These are phyloP conservation scores for Pangasius sanitwongsei DNA, from an alignment of 2,797 vertebrate species.

Conservation along the genomic window DNA sequence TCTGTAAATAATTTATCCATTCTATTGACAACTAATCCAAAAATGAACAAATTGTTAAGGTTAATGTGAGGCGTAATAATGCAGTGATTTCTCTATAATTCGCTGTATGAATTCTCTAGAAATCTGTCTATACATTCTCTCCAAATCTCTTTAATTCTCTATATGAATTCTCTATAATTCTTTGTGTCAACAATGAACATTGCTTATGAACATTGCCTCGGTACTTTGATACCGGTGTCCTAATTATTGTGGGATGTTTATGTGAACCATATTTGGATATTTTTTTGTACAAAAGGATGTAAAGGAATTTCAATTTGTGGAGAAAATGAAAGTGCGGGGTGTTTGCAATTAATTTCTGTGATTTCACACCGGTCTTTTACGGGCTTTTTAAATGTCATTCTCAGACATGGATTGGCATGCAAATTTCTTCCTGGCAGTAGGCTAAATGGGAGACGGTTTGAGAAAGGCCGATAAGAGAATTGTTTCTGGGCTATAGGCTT, in stretches of 20 bases:
- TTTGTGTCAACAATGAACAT: neutral
- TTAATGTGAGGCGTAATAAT: neutral
- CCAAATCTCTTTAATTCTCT: neutral
- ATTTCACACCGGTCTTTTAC: conserved; percentile 71
- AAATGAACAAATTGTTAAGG: neutral
- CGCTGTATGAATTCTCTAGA: neutral
- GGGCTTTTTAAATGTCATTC: conserved; percentile 77
- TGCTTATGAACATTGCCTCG: conserved; percentile 19
- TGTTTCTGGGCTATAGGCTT: conserved; percentile 71
- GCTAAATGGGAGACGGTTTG: conserved; percentile 70
- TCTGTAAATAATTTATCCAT: neutral
- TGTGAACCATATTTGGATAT: conserved; percentile 62
- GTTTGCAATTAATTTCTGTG: conserved; percentile 73
- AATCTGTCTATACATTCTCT: neutral
- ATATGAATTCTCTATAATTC: neutral
- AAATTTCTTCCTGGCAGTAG: conserved; percentile 70
- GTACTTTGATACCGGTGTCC: conserved; percentile 59
- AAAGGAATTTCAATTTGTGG: conserved; percentile 65
- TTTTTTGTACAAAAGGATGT: conserved; percentile 60
- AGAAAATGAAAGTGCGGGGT: conserved; percentile 60
- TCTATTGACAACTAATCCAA: neutral
- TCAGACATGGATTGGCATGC: conserved; percentile 74
- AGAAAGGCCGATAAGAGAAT: conserved; percentile 73
- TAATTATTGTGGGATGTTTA: conserved; percentile 65
- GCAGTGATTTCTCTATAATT: neutral